These are phyloP conservation scores for Drosophila varians DNA, from an alignment of 1,140 invertebrate genomes.

Conservation along the genomic window DNA sequence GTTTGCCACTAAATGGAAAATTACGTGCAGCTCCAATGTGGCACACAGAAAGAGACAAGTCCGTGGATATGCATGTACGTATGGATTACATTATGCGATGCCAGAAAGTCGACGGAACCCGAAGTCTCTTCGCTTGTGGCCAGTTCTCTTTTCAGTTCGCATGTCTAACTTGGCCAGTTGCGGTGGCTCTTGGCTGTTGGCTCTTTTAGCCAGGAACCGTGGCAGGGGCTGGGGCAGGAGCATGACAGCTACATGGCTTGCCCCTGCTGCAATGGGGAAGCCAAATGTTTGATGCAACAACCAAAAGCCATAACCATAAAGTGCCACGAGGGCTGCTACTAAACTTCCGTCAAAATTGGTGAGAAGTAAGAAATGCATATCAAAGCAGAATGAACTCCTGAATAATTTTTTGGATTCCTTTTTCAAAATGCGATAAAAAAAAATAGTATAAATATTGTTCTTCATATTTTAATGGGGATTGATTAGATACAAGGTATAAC, in stretches of 20 bases:
- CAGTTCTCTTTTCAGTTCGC: slow-evolving; percentile 14
- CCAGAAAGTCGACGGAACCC: slow-evolving; percentile 6
- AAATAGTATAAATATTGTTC: too few species aligned
- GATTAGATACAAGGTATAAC: too few species aligned
- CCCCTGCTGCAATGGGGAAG: slow-evolving; percentile 38
- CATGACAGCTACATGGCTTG: slow-evolving; percentile 14
- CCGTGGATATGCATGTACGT: not conserved
- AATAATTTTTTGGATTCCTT: too few species aligned
- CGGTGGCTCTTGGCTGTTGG: not conserved
- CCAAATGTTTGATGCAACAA: slow-evolving; percentile 52
- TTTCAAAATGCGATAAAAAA: too few species aligned
- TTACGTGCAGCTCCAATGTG: slow-evolving; percentile 64
- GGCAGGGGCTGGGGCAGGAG: not conserved
- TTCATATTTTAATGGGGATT: too few species aligned
- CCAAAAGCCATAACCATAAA: slow-evolving; percentile 30
- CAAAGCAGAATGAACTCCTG: too few species aligned
- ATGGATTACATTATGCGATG: slow-evolving; percentile 13
- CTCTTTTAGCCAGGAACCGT: slow-evolving; percentile 21
- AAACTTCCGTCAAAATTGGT: slow-evolving; percentile 7
- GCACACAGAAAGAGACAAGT: slow-evolving; percentile 45
- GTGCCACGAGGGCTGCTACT: slow-evolving; percentile 38
- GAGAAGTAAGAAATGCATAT: too few species aligned
- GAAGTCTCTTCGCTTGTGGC: slow-evolving; percentile 6
- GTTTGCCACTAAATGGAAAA: slow-evolving; percentile 60
- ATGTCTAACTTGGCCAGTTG: not conserved